Evolutionary conservation across 1,140 invertebrate genomes (phyloP).

Genomic region (Epicauta chinensis): DNA sequence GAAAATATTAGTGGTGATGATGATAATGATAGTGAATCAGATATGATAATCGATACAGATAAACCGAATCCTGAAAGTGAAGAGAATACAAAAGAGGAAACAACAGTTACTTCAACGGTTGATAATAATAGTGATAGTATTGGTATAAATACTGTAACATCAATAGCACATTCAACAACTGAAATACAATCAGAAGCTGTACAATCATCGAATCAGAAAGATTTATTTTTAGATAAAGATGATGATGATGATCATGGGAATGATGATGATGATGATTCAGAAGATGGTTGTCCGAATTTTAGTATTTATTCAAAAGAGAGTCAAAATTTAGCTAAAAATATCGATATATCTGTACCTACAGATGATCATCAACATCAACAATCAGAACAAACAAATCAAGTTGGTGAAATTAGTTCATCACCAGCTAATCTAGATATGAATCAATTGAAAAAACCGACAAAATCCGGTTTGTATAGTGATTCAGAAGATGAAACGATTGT

Average conservation of each 20-base stretch:
- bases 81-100: slow-evolving; percentile 19
- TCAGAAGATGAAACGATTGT: slow-evolving; percentile 37
- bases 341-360: slow-evolving; percentile 43
- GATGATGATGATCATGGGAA: slow-evolving; percentile 37
- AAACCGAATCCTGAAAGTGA: slow-evolving; percentile 37
- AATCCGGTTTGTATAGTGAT: slow-evolving; percentile 35
- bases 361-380: slow-evolving; percentile 25
- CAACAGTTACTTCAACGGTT: slow-evolving; percentile 17
- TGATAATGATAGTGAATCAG: slow-evolving; percentile 57
- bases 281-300: slow-evolving; percentile 74
- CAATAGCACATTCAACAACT: slow-evolving; percentile 3
- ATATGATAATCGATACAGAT: slow-evolving; percentile 56
- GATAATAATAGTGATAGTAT: slow-evolving; percentile 16
- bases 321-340: slow-evolving; percentile 61
- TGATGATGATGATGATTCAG: slow-evolving; percentile 53
- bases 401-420: slow-evolving; percentile 34
- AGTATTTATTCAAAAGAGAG: slow-evolving; percentile 75
- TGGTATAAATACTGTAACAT: neutral
- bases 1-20: slow-evolving; percentile 36
- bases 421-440: slow-evolving; percentile 21
- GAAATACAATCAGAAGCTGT: slow-evolving; percentile 21
- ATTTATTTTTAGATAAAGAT: slow-evolving; percentile 18
- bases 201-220: slow-evolving; percentile 18
- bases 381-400: slow-evolving; percentile 25
- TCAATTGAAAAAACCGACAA: slow-evolving; percentile 16